Evolutionary conservation across 2,113 vertebrate genomes (phyloP).

Genomic region (Stercorarius parasiticus): DNA sequence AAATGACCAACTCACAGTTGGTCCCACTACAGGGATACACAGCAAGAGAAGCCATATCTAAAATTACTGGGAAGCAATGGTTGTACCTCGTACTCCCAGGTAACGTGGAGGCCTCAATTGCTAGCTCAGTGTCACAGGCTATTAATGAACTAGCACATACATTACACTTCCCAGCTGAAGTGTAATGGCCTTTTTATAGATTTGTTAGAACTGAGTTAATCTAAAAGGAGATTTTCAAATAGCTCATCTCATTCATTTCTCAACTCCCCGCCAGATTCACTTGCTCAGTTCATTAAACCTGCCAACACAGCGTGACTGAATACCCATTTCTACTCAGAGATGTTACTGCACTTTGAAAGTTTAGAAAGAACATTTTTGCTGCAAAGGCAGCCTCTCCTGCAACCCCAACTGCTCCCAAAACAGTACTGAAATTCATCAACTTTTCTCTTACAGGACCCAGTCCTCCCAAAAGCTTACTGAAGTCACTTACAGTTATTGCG

Average conservation of each 20-base stretch:
- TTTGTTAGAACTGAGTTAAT: not conserved
- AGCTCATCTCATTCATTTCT: not conserved
- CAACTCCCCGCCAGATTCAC: not conserved
- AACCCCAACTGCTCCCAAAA: not conserved
- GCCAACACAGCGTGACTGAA: not conserved
- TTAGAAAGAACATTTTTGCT: not conserved
- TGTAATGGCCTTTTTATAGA: not conserved
- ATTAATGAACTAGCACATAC: not conserved
- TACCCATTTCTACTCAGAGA: not conserved
- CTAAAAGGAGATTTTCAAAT: not conserved
- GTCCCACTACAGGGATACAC: not conserved
- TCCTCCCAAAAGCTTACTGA: not conserved
- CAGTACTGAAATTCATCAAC: not conserved
- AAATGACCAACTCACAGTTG: not conserved
- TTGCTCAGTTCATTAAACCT: not conserved
- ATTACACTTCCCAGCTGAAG: not conserved
- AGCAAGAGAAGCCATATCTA: not conserved
- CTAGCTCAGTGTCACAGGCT: not conserved
- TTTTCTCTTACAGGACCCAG: not conserved
- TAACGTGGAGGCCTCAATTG: accelerated
- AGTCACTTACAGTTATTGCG: not conserved
- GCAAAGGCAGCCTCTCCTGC: not conserved
- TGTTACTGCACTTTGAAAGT: not conserved
- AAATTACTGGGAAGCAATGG: not conserved
- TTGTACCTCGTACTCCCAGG: accelerated